These are phyloP conservation scores for Anarrhichthys ocellatus DNA, from an alignment of 2,113 vertebrate species.

Conservation along the genomic window DNA sequence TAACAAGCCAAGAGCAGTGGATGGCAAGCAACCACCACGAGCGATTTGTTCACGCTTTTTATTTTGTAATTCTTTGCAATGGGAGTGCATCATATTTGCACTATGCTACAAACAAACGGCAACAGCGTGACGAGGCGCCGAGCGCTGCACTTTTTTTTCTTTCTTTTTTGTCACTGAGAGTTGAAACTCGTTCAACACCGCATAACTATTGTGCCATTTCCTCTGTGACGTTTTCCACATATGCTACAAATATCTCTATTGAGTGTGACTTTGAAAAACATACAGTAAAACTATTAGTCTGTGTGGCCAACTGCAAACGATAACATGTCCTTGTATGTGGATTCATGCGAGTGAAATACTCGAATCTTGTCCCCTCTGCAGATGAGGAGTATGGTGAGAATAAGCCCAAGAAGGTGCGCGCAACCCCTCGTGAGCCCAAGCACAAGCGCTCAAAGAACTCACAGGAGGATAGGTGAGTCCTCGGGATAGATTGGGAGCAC, in stretches of 20 bases:
- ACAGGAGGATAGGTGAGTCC: slow-evolving; percentile 93
- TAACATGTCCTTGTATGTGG: background rate
- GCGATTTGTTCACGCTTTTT: too few relatives aligned
- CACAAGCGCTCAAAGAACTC: slow-evolving; percentile 97
- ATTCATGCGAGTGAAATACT: background rate
- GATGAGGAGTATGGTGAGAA: slow-evolving; percentile 96
- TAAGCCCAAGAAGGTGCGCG: slow-evolving; percentile 95
- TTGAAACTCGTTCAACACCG: too few relatives aligned
- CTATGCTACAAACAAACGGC: too few relatives aligned
- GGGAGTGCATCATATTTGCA: too few relatives aligned
- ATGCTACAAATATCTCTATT: background rate
- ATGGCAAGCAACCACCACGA: too few relatives aligned
- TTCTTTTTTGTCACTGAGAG: too few relatives aligned
- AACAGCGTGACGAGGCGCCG: too few relatives aligned
- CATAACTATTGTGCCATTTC: too few relatives aligned
- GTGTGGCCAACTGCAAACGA: background rate
- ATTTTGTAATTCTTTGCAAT: too few relatives aligned
- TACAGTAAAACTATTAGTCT: background rate
- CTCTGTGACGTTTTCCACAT: too few relatives aligned
- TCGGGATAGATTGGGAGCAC: background rate
- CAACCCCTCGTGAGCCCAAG: slow-evolving; percentile 94
- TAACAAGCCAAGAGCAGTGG: too few relatives aligned
- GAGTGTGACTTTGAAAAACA: background rate
- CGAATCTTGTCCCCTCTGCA: slow-evolving; percentile 60
- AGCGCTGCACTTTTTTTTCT: too few relatives aligned